phyloP scores from a whole-genome alignment of 1,140 invertebrate genomes.

The Theocolax elegans region DNA sequence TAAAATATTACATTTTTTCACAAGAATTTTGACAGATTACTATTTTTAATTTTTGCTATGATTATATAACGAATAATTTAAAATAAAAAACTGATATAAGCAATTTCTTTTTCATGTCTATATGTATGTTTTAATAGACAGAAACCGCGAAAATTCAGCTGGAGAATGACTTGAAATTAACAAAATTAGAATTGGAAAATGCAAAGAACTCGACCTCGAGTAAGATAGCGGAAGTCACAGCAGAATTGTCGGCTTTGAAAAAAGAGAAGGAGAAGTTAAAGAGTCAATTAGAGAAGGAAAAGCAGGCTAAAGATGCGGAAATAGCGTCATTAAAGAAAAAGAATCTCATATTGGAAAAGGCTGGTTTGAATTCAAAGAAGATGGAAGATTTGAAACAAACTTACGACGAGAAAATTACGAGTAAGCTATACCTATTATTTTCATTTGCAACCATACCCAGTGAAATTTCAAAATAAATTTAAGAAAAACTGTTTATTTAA shows the following conservation, averaged over 20 bases:
- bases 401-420: constrained; percentile 75
- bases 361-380: constrained; percentile 72
- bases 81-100: too few species aligned
- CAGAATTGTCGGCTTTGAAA: constrained; percentile 67
- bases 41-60: too few species aligned
- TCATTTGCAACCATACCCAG: too few species aligned
- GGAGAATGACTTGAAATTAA: constrained; percentile 59
- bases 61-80: too few species aligned
- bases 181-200: constrained; percentile 62
- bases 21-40: too few species aligned
- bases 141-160: constrained; percentile 58
- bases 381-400: constrained; percentile 75
- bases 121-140: constrained; percentile 43
- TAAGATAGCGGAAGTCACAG: constrained; percentile 66
- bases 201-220: constrained; percentile 53
- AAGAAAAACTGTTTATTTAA: too few species aligned
- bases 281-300: constrained; percentile 57
- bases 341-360: constrained; percentile 72
- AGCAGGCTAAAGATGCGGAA: constrained; percentile 71
- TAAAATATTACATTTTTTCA: too few species aligned
- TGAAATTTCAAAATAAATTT: constrained; percentile 40
- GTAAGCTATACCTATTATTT: too few species aligned
- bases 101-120: too few species aligned
- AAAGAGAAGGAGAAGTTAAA: constrained; percentile 75
- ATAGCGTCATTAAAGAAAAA: constrained; percentile 74